Evolutionary conservation across 2,888 invertebrate genomes (phyloP), one percentile per base, ranked within the genome.

Genomic region (Leptinotarsa juncta): DNA sequence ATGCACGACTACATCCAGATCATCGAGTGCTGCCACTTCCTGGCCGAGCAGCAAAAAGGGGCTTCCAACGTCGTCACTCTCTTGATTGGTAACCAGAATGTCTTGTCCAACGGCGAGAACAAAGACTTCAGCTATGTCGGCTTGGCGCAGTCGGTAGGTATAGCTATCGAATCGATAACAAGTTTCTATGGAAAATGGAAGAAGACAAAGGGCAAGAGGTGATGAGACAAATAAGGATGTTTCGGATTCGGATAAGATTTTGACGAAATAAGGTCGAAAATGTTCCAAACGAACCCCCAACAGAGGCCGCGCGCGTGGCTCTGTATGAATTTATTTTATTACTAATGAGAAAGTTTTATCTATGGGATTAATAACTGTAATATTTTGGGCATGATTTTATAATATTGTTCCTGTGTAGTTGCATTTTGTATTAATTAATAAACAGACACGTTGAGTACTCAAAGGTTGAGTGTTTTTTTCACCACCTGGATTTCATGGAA

Each of bases 171-270:
- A 87, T 92, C 94, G 84, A 94, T 97, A 81, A 93, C 92, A 81
- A 92, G 93, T 81, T 97, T 97, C 90, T 94, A 95, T 89, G 90
- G 92, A 66, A 96, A 95, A 88, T 97, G 96, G 94, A 95, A 95
- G 86, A 93, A 94, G 82, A 90, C 92, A 42, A 92, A 92, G 83
- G 91, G 91, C 82, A 92, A 91, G 81, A 91, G 92, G 87, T 92
- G 92, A 80, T 23, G 68, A 66, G 18, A 3, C 10, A 51, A 20
- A 14, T 18, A 23, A 51, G n/a, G 4, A 57, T 12, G 15, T 32
- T 49, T 65, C 67, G 74, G 72, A 69, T 18, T 60, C 71, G 72
- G 75, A 74, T 75, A 67, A 70, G 51, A 77, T 75, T 76, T 74
- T 72, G 67, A 68, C 71, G 50, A 51, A 75, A 67, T 20, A 55